Conservation (phyloP, 2,797 vertebrate genomes). For the Coreius guichenoti region DNA sequence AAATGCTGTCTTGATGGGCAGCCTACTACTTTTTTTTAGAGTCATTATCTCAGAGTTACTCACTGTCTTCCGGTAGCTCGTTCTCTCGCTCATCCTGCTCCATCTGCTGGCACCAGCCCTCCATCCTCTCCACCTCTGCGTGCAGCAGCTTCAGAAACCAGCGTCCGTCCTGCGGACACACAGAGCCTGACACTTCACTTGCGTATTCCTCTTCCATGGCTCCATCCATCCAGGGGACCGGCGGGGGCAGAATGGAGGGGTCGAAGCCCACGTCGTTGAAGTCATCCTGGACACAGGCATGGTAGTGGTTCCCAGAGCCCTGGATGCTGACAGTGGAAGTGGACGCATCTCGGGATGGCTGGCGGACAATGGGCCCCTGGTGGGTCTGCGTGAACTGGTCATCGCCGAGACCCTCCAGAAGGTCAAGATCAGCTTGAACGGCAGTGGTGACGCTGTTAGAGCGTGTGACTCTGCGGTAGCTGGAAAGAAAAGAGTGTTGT, state of each 20-base stretch:
- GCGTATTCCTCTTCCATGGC: constrained; percentile 60
- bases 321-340: constrained; percentile 95
- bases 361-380: constrained; percentile 81
- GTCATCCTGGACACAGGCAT: constrained; percentile 89
- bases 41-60: constrained; percentile 67
- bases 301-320: constrained; percentile 95
- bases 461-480: constrained; percentile 90
- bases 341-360: constrained; percentile 87
- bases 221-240: constrained; percentile 92
- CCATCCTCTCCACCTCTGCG: constrained; percentile 95
- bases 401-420: constrained; percentile 71
- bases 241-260: constrained; percentile 92
- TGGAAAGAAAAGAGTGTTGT: constrained; percentile 59
- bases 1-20: background rate
- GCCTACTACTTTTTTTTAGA: background rate
- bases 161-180: constrained; percentile 91
- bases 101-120: constrained; percentile 96
- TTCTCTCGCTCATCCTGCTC: constrained; percentile 88
- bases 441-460: constrained; percentile 95
- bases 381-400: constrained; percentile 70
- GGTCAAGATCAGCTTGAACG: constrained; percentile 91
- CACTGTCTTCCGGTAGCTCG: constrained; percentile 90
- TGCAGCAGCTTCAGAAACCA: constrained; percentile 97
- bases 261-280: constrained; percentile 87
- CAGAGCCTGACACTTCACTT: constrained; percentile 75